These are phyloP conservation scores for Chlamydotis undulata DNA, from an alignment of 2,113 vertebrate genomes.

Conservation along the genomic window DNA sequence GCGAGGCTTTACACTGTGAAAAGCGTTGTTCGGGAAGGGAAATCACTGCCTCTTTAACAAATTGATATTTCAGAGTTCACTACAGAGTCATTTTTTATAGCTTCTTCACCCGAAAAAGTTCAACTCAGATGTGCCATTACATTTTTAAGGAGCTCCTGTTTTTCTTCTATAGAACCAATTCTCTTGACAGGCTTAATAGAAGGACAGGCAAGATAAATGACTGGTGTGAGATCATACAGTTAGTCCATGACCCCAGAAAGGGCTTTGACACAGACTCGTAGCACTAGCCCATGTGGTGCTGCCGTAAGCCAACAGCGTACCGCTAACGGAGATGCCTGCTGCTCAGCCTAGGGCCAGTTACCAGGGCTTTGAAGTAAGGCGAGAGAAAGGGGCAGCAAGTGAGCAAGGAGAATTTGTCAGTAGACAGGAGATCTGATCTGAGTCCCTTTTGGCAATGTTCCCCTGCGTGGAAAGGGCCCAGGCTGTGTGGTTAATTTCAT, in stretches of 20 bases:
- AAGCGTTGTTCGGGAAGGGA: not conserved
- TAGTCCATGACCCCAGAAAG: not conserved
- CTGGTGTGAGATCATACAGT: constrained; percentile 9
- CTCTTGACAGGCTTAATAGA: not conserved
- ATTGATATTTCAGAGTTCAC: not conserved
- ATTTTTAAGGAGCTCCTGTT: constrained; percentile 6
- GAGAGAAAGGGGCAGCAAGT: not conserved
- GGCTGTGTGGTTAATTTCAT: not conserved
- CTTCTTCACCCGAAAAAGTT: not conserved
- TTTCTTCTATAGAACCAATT: not conserved
- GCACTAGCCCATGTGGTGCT: not conserved
- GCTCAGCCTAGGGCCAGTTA: not conserved
- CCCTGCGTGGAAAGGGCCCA: not conserved
- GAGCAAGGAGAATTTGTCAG: not conserved
- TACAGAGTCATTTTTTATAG: not conserved
- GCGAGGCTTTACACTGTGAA: not conserved
- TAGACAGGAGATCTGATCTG: not conserved
- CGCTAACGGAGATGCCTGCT: not conserved
- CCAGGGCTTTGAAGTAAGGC: not conserved
- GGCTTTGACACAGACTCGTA: not conserved
- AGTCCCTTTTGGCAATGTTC: not conserved
- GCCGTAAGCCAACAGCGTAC: not conserved
- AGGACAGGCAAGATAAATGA: not conserved
- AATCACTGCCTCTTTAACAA: not conserved
- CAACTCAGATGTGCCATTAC: not conserved